Conservation (phyloP, 2,113 vertebrate species). For the Rutilus rutilus region DNA sequence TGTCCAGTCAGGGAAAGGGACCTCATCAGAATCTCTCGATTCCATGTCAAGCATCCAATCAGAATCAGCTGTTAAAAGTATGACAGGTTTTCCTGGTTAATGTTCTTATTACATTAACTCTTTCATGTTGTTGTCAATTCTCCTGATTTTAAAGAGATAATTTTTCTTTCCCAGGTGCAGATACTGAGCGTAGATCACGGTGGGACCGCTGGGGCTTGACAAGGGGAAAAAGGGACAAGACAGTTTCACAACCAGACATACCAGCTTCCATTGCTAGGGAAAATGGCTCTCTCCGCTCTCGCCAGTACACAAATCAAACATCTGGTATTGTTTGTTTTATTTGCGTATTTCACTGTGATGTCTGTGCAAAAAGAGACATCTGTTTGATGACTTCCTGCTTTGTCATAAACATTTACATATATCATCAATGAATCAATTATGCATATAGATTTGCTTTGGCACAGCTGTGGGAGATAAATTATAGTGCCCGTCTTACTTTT, state of each 20-base stretch:
- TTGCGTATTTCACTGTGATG: not conserved
- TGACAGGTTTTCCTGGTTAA: not conserved
- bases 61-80: slow-evolving; percentile 71
- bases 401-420: not conserved
- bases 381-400: not conserved
- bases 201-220: slow-evolving; percentile 94
- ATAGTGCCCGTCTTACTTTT: slow-evolving; percentile 22
- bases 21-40: slow-evolving; percentile 90
- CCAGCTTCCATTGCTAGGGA: slow-evolving; percentile 83
- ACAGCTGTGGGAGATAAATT: not conserved
- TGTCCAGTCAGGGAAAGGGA: slow-evolving; percentile 74
- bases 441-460: not conserved
- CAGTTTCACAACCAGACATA: slow-evolving; percentile 87
- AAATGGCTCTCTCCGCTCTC: slow-evolving; percentile 75
- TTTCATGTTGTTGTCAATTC: not conserved
- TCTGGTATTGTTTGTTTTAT: slow-evolving; percentile 79
- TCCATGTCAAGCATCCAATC: slow-evolving; percentile 85
- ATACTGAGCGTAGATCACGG: slow-evolving; percentile 79
- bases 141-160: not conserved
- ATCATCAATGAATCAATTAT: slow-evolving; percentile 28
- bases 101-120: not conserved
- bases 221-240: slow-evolving; percentile 84
- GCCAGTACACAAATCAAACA: slow-evolving; percentile 81
- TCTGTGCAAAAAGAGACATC: not conserved
- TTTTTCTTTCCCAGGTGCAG: slow-evolving; percentile 57